These are phyloP conservation scores for Acanthornis magna DNA, from an alignment of 2,797 vertebrate genomes.

Conservation along the genomic window DNA sequence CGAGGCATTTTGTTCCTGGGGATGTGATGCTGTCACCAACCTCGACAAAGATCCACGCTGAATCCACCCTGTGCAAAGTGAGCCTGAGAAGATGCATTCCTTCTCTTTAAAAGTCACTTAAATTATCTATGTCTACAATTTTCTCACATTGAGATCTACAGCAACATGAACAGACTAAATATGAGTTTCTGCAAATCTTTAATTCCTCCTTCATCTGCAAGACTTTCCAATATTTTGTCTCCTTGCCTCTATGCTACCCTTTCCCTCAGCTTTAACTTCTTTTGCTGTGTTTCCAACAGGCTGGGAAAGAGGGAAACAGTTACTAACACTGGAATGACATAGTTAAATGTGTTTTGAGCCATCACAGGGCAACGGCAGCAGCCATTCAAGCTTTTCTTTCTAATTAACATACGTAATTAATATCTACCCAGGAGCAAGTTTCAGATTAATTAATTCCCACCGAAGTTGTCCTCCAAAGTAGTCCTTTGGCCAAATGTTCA, in stretches of 20 bases:
- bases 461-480: neutral
- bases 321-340: neutral
- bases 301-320: neutral
- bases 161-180: neutral
- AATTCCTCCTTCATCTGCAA: neutral
- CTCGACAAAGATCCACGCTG: neutral
- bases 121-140: neutral
- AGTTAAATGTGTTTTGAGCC: neutral
- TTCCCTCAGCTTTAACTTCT: neutral
- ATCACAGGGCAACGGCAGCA: neutral
- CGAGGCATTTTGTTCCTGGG: neutral
- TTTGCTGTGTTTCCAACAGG: neutral
- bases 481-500: neutral
- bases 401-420: slow-evolving; percentile 12
- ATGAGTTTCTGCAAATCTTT: neutral
- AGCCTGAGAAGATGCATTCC: neutral
- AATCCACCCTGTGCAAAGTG: neutral
- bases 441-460: slow-evolving; percentile 8
- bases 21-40: neutral
- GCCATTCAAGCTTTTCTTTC: neutral
- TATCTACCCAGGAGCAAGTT: neutral
- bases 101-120: neutral
- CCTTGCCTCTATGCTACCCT: neutral
- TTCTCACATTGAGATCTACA: neutral
- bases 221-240: neutral